Conservation (phyloP, 1,140 invertebrate species). For the Delia radicum region DNA sequence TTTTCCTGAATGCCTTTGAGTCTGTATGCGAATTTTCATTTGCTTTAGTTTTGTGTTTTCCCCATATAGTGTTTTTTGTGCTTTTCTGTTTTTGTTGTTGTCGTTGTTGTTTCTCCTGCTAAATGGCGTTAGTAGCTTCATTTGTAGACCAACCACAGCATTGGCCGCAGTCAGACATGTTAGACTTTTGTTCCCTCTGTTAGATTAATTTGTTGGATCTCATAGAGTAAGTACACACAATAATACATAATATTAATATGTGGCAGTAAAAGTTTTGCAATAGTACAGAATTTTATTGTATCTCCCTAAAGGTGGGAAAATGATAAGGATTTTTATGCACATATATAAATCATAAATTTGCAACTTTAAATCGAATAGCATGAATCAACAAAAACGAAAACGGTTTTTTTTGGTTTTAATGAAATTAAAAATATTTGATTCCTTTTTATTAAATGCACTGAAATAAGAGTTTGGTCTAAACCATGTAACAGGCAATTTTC, state of each 20-base stretch:
- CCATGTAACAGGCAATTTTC: too few species aligned
- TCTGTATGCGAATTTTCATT: background rate
- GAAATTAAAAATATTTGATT: too few species aligned
- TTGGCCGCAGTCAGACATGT: constrained; percentile 21
- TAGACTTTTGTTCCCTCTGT: background rate
- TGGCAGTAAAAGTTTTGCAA: background rate
- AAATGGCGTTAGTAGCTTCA: constrained; percentile 27
- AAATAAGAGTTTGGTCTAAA: too few species aligned
- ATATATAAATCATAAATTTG: too few species aligned
- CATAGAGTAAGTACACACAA: background rate
- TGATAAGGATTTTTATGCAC: too few species aligned
- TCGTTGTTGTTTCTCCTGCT: background rate
- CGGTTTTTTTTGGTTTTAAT: too few species aligned
- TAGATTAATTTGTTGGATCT: constrained; percentile 16
- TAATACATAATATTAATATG: too few species aligned
- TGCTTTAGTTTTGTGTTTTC: background rate
- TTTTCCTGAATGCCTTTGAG: constrained; percentile 2
- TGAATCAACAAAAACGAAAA: too few species aligned
- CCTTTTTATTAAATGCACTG: too few species aligned
- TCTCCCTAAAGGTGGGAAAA: too few species aligned
- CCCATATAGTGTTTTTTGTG: too few species aligned
- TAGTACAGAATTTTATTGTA: background rate
- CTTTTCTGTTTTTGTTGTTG: background rate
- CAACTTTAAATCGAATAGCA: too few species aligned
- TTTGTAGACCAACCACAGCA: constrained; percentile 28